Base-by-base conservation (phyloP, 2,888 invertebrate species). In the Urechis unicinctus region DNA sequence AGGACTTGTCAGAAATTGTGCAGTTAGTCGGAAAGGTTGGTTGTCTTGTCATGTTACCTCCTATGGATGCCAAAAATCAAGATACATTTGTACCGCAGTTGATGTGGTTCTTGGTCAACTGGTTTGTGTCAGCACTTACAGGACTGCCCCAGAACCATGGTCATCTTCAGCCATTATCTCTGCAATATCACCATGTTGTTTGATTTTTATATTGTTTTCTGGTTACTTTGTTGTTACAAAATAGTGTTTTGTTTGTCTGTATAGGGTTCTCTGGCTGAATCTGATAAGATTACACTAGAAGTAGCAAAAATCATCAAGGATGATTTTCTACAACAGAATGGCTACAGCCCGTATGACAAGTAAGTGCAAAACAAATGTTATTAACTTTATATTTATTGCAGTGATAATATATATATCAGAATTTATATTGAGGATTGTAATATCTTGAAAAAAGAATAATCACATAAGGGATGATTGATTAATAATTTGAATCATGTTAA, bases 281-380 rank as follows among this genome's bases (percentile, higher is more conserved):
- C 92, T 29, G 98, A 98, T 81, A 99, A 99, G 82, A 96, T 99
- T 79, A 98, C 97, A 0, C 84, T 99, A 58, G 98, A 99, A 82
- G 93, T 99, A 47, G 96, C 97, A 69, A 95, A 94, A 80, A 82
- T 99, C 68, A 84, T 99, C 61, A 97, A 98, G 79, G 98, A 99
- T 78, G 98, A 99, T 83, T 99, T 97, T 85, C 81, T 99, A 75
- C 98, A 99, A 81, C 98, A 99, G 81, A 99, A 99, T 85, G 94
- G 96, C 36, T 79, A 79, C 74, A 77, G 81, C 51, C 71, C 78
- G n/a, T 82, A 82, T 66, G 81, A 82, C 65, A 74, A 74, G 77
- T 77, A 55, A 53, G 36, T 17, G n/a, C n/a, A n/a, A n/a, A n/a
- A n/a, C n/a, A n/a, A n/a, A n/a, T n/a, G n/a, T n/a, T n/a, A n/a